These are phyloP conservation scores for Menidia beryllina DNA, from an alignment of 2,113 vertebrate species.

Conservation along the genomic window DNA sequence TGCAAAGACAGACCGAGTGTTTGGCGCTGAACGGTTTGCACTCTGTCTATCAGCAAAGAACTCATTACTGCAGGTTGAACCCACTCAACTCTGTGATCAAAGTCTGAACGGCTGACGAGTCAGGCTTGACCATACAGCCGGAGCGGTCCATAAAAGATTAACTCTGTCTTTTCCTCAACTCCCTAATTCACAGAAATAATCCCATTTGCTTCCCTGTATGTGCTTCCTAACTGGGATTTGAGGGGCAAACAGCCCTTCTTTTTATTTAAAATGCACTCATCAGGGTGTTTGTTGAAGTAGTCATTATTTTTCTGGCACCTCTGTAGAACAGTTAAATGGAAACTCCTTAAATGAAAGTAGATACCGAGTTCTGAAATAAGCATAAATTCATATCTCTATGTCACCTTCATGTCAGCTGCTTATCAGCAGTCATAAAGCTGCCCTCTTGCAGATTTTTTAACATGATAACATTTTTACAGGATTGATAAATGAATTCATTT, in stretches of 20 bases:
- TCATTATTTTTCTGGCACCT: not conserved
- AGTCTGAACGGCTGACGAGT: conserved; percentile 59
- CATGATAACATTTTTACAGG: not conserved
- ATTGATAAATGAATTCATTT: not conserved
- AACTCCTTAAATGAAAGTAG: not conserved
- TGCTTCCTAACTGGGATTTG: not conserved
- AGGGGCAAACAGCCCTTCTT: not conserved
- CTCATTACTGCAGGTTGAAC: conserved; percentile 54
- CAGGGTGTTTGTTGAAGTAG: not conserved
- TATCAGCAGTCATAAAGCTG: not conserved
- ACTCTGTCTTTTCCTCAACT: conserved; percentile 23
- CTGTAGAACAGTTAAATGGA: not conserved
- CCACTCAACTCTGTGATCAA: conserved; percentile 62
- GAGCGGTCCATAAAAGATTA: conserved; percentile 62
- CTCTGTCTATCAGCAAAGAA: conserved; percentile 48
- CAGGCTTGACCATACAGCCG: conserved; percentile 25
- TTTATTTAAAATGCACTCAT: not conserved
- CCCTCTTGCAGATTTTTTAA: not conserved
- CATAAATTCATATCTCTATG: not conserved
- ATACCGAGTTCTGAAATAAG: no score
- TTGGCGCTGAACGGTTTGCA: conserved; percentile 6
- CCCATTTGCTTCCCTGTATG: not conserved
- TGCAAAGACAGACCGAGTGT: conserved; percentile 1
- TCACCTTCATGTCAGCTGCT: conserved; percentile 11
- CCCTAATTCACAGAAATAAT: conserved; percentile 11